phyloP scores from a whole-genome alignment of 64 coral and sea anemone species.

The Stichodactyla mertensii region DNA sequence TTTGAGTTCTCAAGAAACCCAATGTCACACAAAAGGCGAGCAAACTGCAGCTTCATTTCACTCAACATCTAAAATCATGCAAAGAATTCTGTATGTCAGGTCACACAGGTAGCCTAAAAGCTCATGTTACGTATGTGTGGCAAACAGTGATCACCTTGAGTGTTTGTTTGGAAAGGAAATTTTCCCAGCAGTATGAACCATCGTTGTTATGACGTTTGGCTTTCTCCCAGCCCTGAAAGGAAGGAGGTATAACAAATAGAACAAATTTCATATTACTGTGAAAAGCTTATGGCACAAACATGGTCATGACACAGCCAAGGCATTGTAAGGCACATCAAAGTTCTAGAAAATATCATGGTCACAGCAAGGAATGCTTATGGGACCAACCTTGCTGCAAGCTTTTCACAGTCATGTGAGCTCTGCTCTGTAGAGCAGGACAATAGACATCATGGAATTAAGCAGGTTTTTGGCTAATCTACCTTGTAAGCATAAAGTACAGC shows the following conservation, averaged over 20 bases:
- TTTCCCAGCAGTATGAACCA: slow-evolving; percentile 43
- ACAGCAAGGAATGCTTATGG: too few relatives aligned
- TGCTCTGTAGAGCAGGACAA: too few relatives aligned
- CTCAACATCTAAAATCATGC: slow-evolving; percentile 72
- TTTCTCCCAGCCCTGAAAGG: slow-evolving; percentile 24
- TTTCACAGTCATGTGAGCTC: too few relatives aligned
- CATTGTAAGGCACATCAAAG: too few relatives aligned
- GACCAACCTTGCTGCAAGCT: too few relatives aligned
- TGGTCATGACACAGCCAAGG: not conserved
- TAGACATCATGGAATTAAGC: too few relatives aligned
- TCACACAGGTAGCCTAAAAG: not conserved
- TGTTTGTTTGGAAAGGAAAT: slow-evolving; percentile 54
- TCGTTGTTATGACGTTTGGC: not conserved
- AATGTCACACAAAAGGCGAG: slow-evolving; percentile 64
- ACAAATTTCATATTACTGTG: not conserved
- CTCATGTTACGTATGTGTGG: too few relatives aligned
- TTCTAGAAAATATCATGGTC: too few relatives aligned
- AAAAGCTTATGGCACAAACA: not conserved
- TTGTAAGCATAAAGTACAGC: slow-evolving; percentile 46
- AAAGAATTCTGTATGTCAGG: not conserved
- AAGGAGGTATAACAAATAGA: not conserved
- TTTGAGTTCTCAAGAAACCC: slow-evolving; percentile 74
- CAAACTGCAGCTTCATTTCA: slow-evolving; percentile 95
- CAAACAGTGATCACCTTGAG: slow-evolving; percentile 37
- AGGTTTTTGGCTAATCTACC: not conserved